Evolutionary conservation across 2,888 invertebrate species (phyloP), one percentile per base, ranked within the genome.

Genomic region (Latrodectus elegans): DNA sequence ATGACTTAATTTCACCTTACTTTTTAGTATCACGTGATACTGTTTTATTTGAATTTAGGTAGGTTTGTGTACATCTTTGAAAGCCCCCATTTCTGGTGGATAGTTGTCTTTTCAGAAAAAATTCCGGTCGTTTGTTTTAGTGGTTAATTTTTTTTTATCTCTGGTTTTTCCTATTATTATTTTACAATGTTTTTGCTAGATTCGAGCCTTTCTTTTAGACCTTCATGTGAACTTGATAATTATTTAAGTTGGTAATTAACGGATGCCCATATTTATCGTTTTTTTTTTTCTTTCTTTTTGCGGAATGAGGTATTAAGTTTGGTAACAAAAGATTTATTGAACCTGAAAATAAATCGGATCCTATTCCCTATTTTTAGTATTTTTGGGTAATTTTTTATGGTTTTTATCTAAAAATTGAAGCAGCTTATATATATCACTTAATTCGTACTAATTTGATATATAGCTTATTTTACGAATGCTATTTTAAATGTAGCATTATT

Each of bases 41-140:
- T 71, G 67, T 84, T 86, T 76, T 86, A 86, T 86, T 86, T 86
- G 86, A 81, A 86, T 86, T 86, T 86, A 76, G 76, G 52, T 51
- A 76, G 77, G 67, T 81, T 86, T 81, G 81, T 81, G 81, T 81
- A 81, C 79, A 70, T 73, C 22, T 49, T 75, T 74, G 55, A 17
- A 17, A 71, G 51, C 74, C 85, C 80, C 52, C 75, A 75, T 86
- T 82, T 38, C 38, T 38, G 67, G 75, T 60, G 26, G 74, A 55
- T 73, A 60, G 71, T 26, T 81, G 79, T 86, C 38, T 38, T 86
- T 86, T 86, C 76, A 65, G 76, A 70, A 70, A 84, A 64, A 72
- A 38, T 65, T 81, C 67, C 53, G 38, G 22, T 80, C 22, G 76
- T 76, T 76, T 83, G 70, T 70, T 83, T 60, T 70, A 64, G 83